Conservation (phyloP, 2,797 vertebrate species). For the Fringilla coelebs region DNA sequence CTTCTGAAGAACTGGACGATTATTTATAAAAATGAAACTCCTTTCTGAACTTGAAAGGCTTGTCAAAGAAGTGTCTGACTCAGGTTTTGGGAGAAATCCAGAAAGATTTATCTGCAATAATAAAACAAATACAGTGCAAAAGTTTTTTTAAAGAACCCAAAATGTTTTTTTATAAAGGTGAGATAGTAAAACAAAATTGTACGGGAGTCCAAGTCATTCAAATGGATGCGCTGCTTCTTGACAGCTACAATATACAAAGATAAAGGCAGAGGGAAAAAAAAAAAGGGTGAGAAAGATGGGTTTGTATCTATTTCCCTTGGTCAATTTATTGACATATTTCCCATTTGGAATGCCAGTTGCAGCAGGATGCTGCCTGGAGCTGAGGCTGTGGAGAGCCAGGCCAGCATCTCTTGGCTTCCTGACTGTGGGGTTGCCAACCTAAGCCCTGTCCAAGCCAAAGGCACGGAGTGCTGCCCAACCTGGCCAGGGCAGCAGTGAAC, state of each 20-base stretch:
- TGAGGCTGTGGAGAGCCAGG: background rate
- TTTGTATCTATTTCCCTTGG: background rate
- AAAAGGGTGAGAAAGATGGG: background rate
- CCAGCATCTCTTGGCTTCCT: background rate
- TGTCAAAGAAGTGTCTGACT: conserved; percentile 79
- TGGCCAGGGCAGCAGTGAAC: background rate
- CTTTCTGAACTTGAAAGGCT: conserved; percentile 86
- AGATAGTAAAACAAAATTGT: background rate
- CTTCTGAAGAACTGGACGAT: conserved; percentile 88
- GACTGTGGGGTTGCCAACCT: background rate
- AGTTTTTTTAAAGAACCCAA: background rate
- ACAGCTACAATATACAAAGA: background rate
- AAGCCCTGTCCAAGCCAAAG: background rate
- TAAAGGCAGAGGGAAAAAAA: background rate
- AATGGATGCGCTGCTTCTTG: background rate
- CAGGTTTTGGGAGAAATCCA: conserved; percentile 89
- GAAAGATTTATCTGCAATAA: conserved; percentile 83
- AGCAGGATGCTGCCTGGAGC: background rate
- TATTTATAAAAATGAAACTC: conserved; percentile 90
- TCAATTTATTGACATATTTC: background rate
- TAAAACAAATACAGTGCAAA: background rate
- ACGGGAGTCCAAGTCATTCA: background rate
- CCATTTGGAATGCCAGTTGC: background rate
- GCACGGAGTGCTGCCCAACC: background rate
- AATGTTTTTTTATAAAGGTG: background rate